phyloP scores from a whole-genome alignment of 1,140 invertebrate species.

The Oscheius sp. region DNA sequence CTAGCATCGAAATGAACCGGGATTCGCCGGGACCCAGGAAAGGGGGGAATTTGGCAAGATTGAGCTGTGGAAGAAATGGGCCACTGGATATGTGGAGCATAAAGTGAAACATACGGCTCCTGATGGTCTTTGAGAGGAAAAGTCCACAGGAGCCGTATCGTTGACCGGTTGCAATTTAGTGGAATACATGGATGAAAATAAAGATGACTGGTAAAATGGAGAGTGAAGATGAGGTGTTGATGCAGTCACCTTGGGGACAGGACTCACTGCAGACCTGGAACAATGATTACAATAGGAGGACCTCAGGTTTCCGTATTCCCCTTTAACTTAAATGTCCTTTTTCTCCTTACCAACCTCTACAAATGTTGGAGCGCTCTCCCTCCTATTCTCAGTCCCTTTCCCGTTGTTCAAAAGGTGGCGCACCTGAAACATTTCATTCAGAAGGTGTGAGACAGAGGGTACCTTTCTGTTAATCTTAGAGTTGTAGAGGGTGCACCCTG shows the following conservation, averaged over 20 bases:
- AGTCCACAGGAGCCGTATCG: too few species aligned
- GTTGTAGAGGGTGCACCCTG: slow-evolving; percentile 32
- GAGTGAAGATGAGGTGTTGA: slow-evolving; percentile 12
- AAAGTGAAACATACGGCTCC: too few species aligned
- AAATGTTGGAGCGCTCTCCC: neutral
- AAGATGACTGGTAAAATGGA: slow-evolving; percentile 3
- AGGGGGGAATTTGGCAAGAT: neutral
- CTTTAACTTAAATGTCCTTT: neutral
- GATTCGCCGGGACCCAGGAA: neutral
- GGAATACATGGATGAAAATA: too few species aligned
- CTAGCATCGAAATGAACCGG: slow-evolving; percentile 4
- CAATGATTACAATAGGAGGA: neutral
- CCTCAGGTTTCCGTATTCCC: neutral
- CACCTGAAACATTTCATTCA: neutral
- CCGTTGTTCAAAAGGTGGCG: slow-evolving; percentile 8
- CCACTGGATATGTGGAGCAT: too few species aligned
- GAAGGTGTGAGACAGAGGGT: neutral
- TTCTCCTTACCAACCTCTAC: slow-evolving; percentile 10
- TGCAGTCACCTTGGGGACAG: slow-evolving; percentile 16
- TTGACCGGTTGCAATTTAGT: too few species aligned
- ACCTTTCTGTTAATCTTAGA: slow-evolving; percentile 28
- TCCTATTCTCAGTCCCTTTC: slow-evolving; percentile 4
- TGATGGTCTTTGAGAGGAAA: too few species aligned
- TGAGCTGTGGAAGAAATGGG: neutral
- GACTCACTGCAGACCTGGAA: slow-evolving; percentile 20